Evolutionary conservation across 2,888 invertebrate species (phyloP), one percentile per base, ranked within the genome.

Genomic region (Phengaris arion): DNA sequence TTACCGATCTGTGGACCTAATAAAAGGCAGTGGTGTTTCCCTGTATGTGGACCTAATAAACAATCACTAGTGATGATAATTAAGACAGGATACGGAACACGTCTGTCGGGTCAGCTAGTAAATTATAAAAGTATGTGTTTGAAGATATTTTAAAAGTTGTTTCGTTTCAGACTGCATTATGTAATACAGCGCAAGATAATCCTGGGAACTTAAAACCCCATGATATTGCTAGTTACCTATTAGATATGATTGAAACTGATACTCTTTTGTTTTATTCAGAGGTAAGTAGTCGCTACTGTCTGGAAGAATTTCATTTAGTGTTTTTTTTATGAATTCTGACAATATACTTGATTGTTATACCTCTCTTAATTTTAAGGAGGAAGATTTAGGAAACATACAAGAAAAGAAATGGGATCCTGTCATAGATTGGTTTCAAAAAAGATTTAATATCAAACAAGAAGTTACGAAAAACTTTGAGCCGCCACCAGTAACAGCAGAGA

Each of bases 121-220:
- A n/a, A n/a, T n/a, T n/a, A n/a, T n/a, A n/a, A n/a, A n/a, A n/a
- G n/a, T n/a, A n/a, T n/a, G 22, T 22, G 22, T 22, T 35, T 35
- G 2, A 35, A 35, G 1, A 48, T 48, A 70, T 76, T 22, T 64
- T 64, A 74, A 74, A 74, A 9, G 75, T 74, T 68, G 8, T 72
- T 69, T 72, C 76, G 78, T 85, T 89, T 80, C 90, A 97, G 96
- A 99, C 98, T 12, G 96, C 97, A 1, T 90, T 99, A 54, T 97
- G 98, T 83, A 98, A 98, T 84, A 98, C 98, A 45, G 96, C 96
- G 51, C 90, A 98, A 78, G 99, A 99, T 86, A 99, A 99, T 94
- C 99, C 99, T 7, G 96, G 97, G 81, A 96, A 96, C 81, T 93
- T 96, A 78, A 96, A 95, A 4, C 96, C 96, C 85, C 94, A 95